Base-by-base conservation (phyloP, 2,113 vertebrate species). In the rat (Rattus norvegicus) region DNA sequence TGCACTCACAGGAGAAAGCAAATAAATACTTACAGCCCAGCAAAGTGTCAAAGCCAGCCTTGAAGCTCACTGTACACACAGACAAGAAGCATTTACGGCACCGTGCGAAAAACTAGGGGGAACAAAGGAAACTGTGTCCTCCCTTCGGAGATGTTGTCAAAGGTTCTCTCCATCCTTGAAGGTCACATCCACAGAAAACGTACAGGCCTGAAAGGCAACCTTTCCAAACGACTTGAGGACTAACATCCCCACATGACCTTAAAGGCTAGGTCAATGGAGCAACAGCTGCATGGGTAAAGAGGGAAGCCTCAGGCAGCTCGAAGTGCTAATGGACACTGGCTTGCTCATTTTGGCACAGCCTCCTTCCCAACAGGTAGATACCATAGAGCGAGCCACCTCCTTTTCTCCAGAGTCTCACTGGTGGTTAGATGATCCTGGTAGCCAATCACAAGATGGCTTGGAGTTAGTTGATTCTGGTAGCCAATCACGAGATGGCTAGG, bases 1-100 rank as follows among this genome's bases (percentile, higher is more conserved):
- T 0, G 95, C 86, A 94, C 97, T 97, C 93, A 59, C 7, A 85
- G 87, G 63, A 96, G 85, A 95, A 83, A 84, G 90, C 96, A 94
- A 83, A 92, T 24, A 84, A 95, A 88, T 10, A 88, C 36, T 56
- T 30, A 76, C 39, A 79, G 47, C 43, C 30, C 26, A 67, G 75
- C 56, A 13, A 90, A 92, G 80, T 5, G 5, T 52, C 3, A 43
- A 93, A 75, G 7, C 59, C 69, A 83, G 56, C n/a, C 88, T 84
- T 17, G 1, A 63, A 47, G 88, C 61, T 93, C 84, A 39, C 24
- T 28, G 49, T 65, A 7, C 0, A 39, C 22, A 69, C 0, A 52
- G 70, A 36, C 59, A 39, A 24, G 80, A n/a, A 8, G 49, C 2
- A 49, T 70, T 92, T 95, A 76, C 11, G 1, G 0, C 7, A 43